Evolutionary conservation across 2,888 invertebrate species (phyloP), one percentile per base, ranked within the genome.

Genomic region (Tortrix viridana): DNA sequence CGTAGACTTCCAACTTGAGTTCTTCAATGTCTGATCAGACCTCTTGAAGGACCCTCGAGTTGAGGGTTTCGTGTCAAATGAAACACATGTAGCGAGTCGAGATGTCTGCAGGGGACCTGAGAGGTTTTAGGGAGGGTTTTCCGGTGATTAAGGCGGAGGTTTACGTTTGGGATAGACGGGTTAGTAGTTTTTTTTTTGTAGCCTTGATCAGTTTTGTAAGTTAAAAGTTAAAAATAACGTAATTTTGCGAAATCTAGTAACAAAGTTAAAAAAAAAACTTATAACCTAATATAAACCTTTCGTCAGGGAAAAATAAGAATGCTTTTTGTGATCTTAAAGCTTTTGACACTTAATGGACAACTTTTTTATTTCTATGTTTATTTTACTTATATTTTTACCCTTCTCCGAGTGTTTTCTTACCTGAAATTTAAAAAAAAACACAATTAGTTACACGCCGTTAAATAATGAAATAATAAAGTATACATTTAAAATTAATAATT

Each of bases 1-100:
- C 32, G 12, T 32, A 32, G 32, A 32, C 12, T 32, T 12, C 12
- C 12, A 32, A 32, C 53, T 53, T 9, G 7, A 41, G 53, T 22
- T 22, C 32, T 41, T 38, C 38, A 53, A 53, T 53, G 20, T 16
- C 53, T 19, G 53, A 53, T 65, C 46, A 65, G 59, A 68, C 71
- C 72, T 65, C 61, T 56, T 66, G 53, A 63, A 76, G 79, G 64
- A 69, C 75, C 70, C 79, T 79, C 71, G 67, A 55, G 65, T 75
- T 76, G 75, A 75, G 72, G 67, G 71, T 62, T 65, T 66, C 66
- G 65, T 71, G 69, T 73, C 56, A 72, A 71, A 70, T 71, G 69
- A 71, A 69, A 73, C 71, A 71, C 67, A 69, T 72, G 71, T 73
- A 72, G 66, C 70, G 22, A n/a, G 18, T 44, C 18, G 7, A 44